A percentile compares a stretch with the other conserved stretches of the same genome.
These are phyloP conservation scores for Catostylus mosaicus DNA, from an alignment of 30 jellyfish, hydroid and myxozoan species.

Conservation along the genomic window DNA sequence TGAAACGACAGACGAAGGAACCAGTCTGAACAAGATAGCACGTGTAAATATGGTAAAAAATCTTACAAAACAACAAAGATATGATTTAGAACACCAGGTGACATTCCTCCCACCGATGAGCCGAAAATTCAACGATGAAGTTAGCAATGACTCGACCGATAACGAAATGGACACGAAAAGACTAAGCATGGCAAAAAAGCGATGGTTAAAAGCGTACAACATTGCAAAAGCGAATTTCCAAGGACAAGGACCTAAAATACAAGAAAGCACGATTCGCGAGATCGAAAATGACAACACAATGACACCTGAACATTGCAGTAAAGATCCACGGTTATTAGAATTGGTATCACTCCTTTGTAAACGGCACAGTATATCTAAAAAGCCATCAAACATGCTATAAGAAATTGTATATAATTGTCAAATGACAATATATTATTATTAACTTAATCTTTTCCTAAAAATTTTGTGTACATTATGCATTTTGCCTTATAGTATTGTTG, in stretches of 20 bases:
- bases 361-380: background rate
- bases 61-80: constrained; percentile 39
- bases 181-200: constrained; percentile 31
- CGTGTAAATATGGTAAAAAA: constrained; percentile 55
- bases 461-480: background rate
- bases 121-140: constrained; percentile 34
- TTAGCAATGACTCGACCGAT: background rate
- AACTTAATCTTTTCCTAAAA: background rate
- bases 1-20: background rate
- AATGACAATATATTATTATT: background rate
- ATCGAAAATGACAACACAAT: background rate
- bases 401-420: too few species aligned
- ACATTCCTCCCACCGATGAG: constrained; percentile 51
- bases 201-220: constrained; percentile 61
- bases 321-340: constrained; percentile 45
- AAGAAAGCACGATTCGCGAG: background rate
- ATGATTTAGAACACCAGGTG: constrained; percentile 45
- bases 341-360: constrained; percentile 56
- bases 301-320: constrained; percentile 21
- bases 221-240: constrained; percentile 42
- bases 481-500: background rate
- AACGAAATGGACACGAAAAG: constrained; percentile 45
- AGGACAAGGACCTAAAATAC: constrained; percentile 17
- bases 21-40: background rate
- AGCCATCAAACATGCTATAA: background rate